These are phyloP conservation scores for Rutpela maculata DNA, from an alignment of 2,888 invertebrate genomes.

Conservation along the genomic window DNA sequence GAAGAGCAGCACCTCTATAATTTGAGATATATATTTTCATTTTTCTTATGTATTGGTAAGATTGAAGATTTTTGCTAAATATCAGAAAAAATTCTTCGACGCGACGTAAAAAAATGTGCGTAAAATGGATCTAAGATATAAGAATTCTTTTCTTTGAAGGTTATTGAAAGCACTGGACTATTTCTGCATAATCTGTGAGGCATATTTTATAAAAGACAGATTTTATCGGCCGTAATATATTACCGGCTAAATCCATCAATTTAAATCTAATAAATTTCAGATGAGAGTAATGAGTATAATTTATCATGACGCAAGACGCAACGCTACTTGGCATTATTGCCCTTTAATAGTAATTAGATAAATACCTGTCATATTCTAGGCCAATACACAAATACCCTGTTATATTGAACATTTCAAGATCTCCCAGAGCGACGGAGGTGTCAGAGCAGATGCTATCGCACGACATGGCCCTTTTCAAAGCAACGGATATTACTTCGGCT, in stretches of 20 bases:
- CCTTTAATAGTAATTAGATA: constrained; percentile 10
- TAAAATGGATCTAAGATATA: too few species aligned
- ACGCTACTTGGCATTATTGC: background rate
- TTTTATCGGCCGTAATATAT: background rate
- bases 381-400: constrained; percentile 87
- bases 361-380: constrained; percentile 85
- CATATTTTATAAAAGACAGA: background rate
- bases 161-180: too few species aligned
- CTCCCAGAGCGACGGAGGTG: constrained; percentile 83
- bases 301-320: background rate
- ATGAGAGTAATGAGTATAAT: background rate
- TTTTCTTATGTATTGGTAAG: too few species aligned
- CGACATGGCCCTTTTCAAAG: constrained; percentile 81
- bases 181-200: background rate
- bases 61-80: too few species aligned
- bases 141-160: too few species aligned
- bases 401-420: constrained; percentile 82
- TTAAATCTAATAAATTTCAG: background rate
- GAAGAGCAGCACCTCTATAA: too few species aligned
- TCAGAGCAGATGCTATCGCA: constrained; percentile 90
- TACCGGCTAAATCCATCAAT: background rate
- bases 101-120: too few species aligned
- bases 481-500: constrained; percentile 67
- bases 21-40: too few species aligned
- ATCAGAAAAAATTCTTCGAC: too few species aligned